A percentile compares a stretch with the other conserved stretches of the same genome.
These are phyloP conservation scores for Amniataba percoides DNA, from an alignment of 2,797 vertebrate genomes.

Conservation along the genomic window DNA sequence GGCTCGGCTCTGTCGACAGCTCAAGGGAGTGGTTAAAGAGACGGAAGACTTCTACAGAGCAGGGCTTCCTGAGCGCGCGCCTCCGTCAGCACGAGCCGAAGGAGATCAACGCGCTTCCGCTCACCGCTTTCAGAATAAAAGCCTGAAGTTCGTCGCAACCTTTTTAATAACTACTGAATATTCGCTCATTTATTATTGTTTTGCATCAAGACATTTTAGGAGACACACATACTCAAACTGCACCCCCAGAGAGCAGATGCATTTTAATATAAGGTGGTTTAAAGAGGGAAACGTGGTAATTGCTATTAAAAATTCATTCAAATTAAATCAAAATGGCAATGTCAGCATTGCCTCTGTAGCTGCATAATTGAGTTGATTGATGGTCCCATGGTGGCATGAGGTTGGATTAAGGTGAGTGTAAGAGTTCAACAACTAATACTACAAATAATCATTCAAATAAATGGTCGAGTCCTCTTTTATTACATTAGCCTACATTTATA, in stretches of 20 bases:
- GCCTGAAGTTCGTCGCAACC: accelerated
- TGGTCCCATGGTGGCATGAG: no score
- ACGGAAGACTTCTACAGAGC: conserved; percentile 52
- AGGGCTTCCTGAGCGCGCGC: conserved; percentile 19
- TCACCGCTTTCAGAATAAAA: conserved; percentile 60
- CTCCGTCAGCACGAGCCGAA: not conserved
- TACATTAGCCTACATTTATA: not conserved
- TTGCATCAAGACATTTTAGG: not conserved
- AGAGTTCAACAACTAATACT: not conserved
- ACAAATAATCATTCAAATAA: not conserved
- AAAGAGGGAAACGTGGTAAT: not conserved
- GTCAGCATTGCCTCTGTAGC: no score
- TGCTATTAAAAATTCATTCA: no score
- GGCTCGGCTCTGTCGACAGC: conserved; percentile 32
- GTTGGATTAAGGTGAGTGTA: not conserved
- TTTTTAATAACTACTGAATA: not conserved
- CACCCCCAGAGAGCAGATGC: not conserved
- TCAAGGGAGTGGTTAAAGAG: conserved; percentile 69
- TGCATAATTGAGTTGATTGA: not conserved
- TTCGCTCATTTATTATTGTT: not conserved
- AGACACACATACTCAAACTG: not conserved
- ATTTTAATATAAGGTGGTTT: not conserved
- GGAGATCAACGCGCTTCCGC: conserved; percentile 1
- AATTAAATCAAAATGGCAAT: no score
- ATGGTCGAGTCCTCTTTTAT: not conserved